phyloP scores from a whole-genome alignment of 2,797 vertebrate species.

The Microhierax caerulescens region DNA sequence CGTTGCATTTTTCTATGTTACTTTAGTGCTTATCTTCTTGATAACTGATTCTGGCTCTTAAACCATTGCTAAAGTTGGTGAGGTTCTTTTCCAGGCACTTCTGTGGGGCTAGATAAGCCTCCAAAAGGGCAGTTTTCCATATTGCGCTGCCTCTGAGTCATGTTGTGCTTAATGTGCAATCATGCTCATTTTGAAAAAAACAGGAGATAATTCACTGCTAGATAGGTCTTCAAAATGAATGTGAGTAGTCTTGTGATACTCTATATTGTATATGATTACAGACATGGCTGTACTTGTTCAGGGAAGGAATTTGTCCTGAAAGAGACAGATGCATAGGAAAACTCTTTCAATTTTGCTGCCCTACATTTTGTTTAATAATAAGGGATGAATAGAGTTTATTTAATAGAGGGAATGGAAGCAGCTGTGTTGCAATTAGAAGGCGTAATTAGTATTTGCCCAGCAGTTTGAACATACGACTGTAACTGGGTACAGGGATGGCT shows the following conservation, averaged over 20 bases:
- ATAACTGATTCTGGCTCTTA: neutral
- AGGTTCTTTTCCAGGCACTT: neutral
- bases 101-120: neutral
- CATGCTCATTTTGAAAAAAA: neutral
- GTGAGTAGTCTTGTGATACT: neutral
- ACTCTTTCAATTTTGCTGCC: neutral
- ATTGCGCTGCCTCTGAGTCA: conserved; percentile 18
- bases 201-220: conserved; percentile 25
- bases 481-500: neutral
- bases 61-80: neutral
- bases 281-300: neutral
- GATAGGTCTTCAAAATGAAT: conserved; percentile 14
- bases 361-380: conserved; percentile 41
- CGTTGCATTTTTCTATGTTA: neutral
- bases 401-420: conserved; percentile 42
- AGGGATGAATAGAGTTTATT: conserved; percentile 36
- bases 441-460: conserved; percentile 18
- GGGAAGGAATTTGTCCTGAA: conserved; percentile 24
- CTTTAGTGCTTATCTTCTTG: neutral
- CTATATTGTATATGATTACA: neutral
- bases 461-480: neutral
- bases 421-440: conserved; percentile 34
- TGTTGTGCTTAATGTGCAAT: neutral
- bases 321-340: conserved; percentile 26
- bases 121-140: neutral